Base-by-base conservation (phyloP, 2,113 vertebrate species). In the Progne subis region DNA sequence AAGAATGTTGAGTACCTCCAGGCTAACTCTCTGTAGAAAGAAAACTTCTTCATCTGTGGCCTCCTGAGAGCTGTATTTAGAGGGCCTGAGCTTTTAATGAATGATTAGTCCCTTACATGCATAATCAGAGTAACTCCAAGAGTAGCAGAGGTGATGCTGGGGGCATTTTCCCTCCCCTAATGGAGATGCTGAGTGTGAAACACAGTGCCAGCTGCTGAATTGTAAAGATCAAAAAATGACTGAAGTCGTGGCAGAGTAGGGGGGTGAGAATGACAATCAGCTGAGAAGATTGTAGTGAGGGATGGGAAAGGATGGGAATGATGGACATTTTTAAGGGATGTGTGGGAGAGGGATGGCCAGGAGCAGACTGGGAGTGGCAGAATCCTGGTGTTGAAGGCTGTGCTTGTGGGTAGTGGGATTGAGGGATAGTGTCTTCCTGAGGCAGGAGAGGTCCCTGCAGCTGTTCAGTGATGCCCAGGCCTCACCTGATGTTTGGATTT, bases 341-440 rank as follows among this genome's bases (percentile, higher is more conserved):
- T n/a, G 15, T 5, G 47, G 57, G 9, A 80, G 23, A 63, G 29
- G 18, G 47, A 15, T 43, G n/a, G 21, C 11, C 28, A 25, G 76
- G 24, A 56, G 17, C 0, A 2, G 29, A 26, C 29, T 18, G 31
- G 17, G 14, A 19, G 14, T 18, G 23, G 16, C 1, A 68, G 17
- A 41, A 49, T 4, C 65, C 21, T 52, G 19, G 16, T n/a, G n/a
- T 12, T 6, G 6, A 63, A 59, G 47, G 12, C 26, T 78, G 34
- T 55, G 43, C 15, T 16, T 25, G 2, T 5, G 15, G 8, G 5
- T 4, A 9, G 10, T 0, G 0, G n/a, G 9, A 21, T 18, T 17
- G 47, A 29, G 28, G 23, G 15, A 32, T 7, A 4, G 5, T 20
- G 12, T 72, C 46, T 71, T 9, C 9, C 46, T 64, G 39, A 2